These are phyloP conservation scores for Acleris sparsana DNA, from an alignment of 2,888 invertebrate genomes.

Conservation along the genomic window DNA sequence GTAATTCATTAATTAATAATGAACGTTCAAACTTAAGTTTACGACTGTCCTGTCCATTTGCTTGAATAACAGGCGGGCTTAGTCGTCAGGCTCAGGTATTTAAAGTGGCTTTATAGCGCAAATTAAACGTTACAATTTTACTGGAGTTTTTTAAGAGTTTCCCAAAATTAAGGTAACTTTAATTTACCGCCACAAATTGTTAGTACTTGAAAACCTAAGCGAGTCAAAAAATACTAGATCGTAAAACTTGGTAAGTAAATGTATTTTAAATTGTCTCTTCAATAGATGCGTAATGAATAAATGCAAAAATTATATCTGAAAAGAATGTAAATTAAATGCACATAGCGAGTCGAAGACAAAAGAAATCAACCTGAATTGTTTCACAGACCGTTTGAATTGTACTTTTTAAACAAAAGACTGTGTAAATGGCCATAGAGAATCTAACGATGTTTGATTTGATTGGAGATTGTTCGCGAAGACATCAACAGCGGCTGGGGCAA, in stretches of 20 bases:
- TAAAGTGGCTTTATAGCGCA: constrained; percentile 8
- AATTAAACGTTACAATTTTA: background rate
- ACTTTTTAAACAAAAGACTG: constrained; percentile 27
- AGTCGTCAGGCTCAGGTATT: constrained; percentile 26
- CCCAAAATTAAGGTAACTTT: background rate
- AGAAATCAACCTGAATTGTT: constrained; percentile 23
- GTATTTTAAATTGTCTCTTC: constrained; percentile 2
- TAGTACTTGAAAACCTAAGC: background rate
- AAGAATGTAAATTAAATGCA: constrained; percentile 17
- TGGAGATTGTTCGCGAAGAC: background rate
- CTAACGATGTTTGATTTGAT: constrained; percentile 34
- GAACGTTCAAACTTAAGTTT: constrained; percentile 34
- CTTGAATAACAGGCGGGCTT: constrained; percentile 16
- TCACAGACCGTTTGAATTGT: constrained; percentile 22
- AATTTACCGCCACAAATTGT: background rate
- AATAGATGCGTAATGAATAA: constrained; percentile 11
- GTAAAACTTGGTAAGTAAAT: background rate
- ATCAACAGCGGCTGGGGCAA: background rate
- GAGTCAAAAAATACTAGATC: no score
- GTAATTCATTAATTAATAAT: constrained; percentile 33
- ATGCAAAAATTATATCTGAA: constrained; percentile 16
- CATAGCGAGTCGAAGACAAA: constrained; percentile 27
- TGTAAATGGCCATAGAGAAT: constrained; percentile 11
- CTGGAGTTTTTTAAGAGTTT: background rate
- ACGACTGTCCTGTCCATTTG: constrained; percentile 33